A percentile compares a stretch with the other conserved stretches of the same genome.
Conservation (phyloP, 2,797 vertebrate genomes). For the Lacerta agilis region DNA sequence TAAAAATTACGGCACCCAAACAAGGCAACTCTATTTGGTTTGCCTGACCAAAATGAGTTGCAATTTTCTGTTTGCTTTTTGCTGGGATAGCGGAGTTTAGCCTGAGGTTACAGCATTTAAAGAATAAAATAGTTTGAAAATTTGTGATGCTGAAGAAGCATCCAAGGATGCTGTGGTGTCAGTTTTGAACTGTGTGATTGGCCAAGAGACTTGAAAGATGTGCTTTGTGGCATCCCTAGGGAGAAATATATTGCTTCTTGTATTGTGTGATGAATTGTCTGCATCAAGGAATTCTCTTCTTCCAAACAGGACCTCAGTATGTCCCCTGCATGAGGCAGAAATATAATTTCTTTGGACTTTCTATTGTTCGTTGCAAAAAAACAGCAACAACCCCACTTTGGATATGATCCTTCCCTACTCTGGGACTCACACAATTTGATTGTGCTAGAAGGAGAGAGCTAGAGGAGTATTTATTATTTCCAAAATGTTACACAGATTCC, state of each 20-base stretch:
- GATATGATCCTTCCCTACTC: neutral
- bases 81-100: neutral
- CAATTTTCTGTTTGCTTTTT: neutral
- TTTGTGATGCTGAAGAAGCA: neutral
- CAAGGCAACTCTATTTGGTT: neutral
- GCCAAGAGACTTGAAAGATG: neutral
- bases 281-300: neutral
- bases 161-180: neutral
- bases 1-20: neutral
- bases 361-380: neutral
- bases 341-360: neutral
- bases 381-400: neutral
- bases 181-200: neutral
- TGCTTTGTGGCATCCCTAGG: neutral
- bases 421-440: neutral
- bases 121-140: neutral
- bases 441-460: neutral
- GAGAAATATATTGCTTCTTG: neutral
- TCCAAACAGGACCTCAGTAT: neutral
- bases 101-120: neutral
- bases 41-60: neutral
- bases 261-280: neutral
- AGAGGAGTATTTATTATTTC: no score
- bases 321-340: neutral
- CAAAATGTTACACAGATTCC: neutral